Conservation (phyloP, 2,888 invertebrate genomes). For the Nysson spinosus region DNA sequence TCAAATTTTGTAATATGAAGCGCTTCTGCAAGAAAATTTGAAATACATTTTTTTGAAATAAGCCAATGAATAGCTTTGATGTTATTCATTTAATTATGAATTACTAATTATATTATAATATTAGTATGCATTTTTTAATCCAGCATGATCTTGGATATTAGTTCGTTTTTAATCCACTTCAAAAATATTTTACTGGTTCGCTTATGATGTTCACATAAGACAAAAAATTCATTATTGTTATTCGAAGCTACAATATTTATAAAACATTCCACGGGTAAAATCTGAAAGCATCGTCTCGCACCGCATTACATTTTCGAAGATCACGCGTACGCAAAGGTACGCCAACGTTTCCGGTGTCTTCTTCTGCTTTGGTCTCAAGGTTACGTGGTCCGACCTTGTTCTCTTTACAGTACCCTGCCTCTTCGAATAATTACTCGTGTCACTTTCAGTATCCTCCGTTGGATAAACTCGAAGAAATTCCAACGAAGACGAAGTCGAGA, state of each 20-base stretch:
- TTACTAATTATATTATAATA: too few relatives aligned
- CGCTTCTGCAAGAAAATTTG: too few relatives aligned
- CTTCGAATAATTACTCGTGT: conserved; percentile 9
- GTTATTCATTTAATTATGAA: too few relatives aligned
- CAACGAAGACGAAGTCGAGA: not conserved
- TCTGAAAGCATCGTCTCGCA: not conserved
- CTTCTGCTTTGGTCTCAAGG: conserved; percentile 36
- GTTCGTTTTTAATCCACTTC: too few relatives aligned
- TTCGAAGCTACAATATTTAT: not conserved
- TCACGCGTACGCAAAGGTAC: conserved; percentile 79
- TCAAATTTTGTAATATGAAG: too few relatives aligned
- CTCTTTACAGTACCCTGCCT: conserved; percentile 19
- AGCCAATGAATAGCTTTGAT: too few relatives aligned
- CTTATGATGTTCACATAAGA: too few relatives aligned
- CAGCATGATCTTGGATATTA: too few relatives aligned
- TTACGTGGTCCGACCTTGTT: conserved; percentile 17
- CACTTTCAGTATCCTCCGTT: not conserved
- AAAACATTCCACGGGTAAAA: not conserved
- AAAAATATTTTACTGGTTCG: too few relatives aligned
- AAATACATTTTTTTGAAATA: too few relatives aligned
- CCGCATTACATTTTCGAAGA: conserved; percentile 79
- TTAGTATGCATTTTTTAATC: too few relatives aligned
- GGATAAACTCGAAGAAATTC: not conserved
- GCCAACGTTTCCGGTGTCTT: conserved; percentile 44
- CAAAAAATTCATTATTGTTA: too few relatives aligned